These are phyloP conservation scores for Neoitamus cyanurus DNA, from an alignment of 2,888 invertebrate genomes.

Conservation along the genomic window DNA sequence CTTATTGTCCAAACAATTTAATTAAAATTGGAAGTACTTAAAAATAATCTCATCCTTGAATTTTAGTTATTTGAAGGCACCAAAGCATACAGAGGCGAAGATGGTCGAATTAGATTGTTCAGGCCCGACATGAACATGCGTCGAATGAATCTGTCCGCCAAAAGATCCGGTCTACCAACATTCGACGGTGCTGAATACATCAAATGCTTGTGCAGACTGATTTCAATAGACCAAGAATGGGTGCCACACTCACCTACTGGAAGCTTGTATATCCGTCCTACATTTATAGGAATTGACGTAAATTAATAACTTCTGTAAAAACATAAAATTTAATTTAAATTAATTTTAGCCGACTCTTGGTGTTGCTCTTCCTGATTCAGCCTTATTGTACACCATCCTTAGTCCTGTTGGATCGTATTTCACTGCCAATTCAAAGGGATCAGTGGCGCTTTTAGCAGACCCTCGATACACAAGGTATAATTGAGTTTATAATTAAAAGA, in stretches of 20 bases:
- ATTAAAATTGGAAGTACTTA: neutral
- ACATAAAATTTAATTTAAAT: neutral
- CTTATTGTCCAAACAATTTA: neutral
- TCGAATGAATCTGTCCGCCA: constrained; percentile 88
- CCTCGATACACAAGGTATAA: constrained; percentile 76
- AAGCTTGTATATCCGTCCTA: constrained; percentile 95
- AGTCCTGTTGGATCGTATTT: constrained; percentile 96
- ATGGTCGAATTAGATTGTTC: constrained; percentile 92
- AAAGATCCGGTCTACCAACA: constrained; percentile 85
- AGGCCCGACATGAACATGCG: constrained; percentile 96
- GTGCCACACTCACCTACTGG: constrained; percentile 91
- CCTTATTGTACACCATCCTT: constrained; percentile 89
- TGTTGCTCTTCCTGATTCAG: constrained; percentile 85
- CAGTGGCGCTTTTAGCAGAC: constrained; percentile 91
- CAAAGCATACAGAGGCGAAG: constrained; percentile 95
- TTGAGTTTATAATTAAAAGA: neutral
- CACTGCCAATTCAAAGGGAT: constrained; percentile 68
- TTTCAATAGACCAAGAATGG: constrained; percentile 97
- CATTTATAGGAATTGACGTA: constrained; percentile 96
- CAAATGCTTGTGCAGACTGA: constrained; percentile 83
- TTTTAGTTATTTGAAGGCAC: constrained; percentile 95
- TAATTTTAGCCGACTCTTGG: constrained; percentile 86
- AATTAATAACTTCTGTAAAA: constrained; percentile 61
- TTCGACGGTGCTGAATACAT: constrained; percentile 90
- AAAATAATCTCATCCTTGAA: neutral